Conservation (phyloP, 2,888 invertebrate genomes). For the Parascotia fuliginaria region DNA sequence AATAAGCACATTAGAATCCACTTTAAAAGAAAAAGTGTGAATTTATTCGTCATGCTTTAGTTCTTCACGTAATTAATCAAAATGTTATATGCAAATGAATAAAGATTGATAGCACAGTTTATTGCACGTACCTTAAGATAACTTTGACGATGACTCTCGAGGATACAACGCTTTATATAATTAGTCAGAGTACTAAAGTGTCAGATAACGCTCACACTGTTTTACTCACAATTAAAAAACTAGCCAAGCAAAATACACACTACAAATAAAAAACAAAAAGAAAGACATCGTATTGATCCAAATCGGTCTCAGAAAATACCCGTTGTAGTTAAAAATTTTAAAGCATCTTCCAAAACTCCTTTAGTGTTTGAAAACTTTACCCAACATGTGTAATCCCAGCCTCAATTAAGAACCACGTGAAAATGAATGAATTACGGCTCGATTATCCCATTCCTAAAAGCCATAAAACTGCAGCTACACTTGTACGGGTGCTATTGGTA, state of each 20-base stretch:
- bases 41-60: background rate
- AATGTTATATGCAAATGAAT: slow-evolving; percentile 3
- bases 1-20: background rate
- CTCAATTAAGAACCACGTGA: background rate
- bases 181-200: too few relatives aligned
- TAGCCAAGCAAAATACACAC: too few relatives aligned
- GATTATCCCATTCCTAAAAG: slow-evolving; percentile 29
- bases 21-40: background rate
- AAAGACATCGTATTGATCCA: background rate
- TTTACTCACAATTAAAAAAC: too few relatives aligned
- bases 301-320: slow-evolving; percentile 3
- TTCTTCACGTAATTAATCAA: slow-evolving; percentile 1
- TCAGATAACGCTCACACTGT: too few relatives aligned
- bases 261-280: background rate
- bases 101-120: slow-evolving; percentile 9
- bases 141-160: slow-evolving; percentile 24
- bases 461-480: slow-evolving; percentile 37
- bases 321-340: slow-evolving; percentile 19
- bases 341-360: background rate
- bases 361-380: slow-evolving; percentile 2
- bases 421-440: slow-evolving; percentile 5
- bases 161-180: slow-evolving; percentile 10
- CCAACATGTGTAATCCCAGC: slow-evolving; percentile 4
- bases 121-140: slow-evolving; percentile 10
- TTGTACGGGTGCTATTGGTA: slow-evolving; percentile 47